Base-by-base conservation (phyloP, 1,140 invertebrate genomes). In the Zaprionus capensis region DNA sequence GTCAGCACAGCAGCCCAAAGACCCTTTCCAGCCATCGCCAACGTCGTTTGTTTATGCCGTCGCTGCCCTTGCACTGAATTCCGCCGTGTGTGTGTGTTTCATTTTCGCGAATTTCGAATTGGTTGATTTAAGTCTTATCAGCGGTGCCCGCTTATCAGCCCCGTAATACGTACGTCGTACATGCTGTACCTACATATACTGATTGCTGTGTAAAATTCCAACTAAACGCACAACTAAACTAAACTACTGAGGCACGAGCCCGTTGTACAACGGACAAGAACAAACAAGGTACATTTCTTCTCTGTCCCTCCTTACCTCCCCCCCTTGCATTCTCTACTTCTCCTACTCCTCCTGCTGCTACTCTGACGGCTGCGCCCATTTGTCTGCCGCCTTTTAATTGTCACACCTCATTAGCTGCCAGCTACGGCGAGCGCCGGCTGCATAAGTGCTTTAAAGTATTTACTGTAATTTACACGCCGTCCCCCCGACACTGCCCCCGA, bases 381-480 rank as follows among this genome's bases (percentile, higher is more conserved):
- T 76, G 62, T 36, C 57, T 67, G 76, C 44, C 49, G 66, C 59
- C 51, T 76, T 67, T 76, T 79, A 74, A 76, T 80, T 82, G 85
- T 84, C 81, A 74, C 84, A 88, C 71, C 81, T 90, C 85, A 81
- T 81, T 85, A 79, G 75, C 75, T 72, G 53, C 49, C 44, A 24
- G 61, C 56, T 36, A 36, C 28, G 64, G 53, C 38, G 14, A 68
- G 46, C 69, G 56, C 20, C 24, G 64, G 31, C 57, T 65, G 72
- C 61, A 74, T 80, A 81, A 79, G 71, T 85, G 79, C 67, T 68
- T 81, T 81, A 88, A 81, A 66, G 78, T 66, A 74, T 79, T 84
- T 79, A 67, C 67, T 63, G 81, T 72, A 78, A 81, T 81, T 88
- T 81, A 85, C 78, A 81, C 81, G 83, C 66, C 53, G 56, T 78